These are phyloP conservation scores for Pelodytes ibericus DNA, from an alignment of 2,797 vertebrate species.

Conservation along the genomic window DNA sequence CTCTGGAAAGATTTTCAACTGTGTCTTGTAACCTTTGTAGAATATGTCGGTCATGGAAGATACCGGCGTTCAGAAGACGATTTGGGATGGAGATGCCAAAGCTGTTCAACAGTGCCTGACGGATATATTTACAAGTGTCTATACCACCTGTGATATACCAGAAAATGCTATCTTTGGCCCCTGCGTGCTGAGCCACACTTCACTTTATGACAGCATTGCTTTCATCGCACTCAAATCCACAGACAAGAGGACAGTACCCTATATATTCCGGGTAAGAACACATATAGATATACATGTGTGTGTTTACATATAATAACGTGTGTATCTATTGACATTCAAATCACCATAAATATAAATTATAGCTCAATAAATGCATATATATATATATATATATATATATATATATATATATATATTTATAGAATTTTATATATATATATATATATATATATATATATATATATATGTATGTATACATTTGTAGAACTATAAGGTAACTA, in stretches of 20 bases:
- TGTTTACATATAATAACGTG: background rate
- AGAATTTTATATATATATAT: too few relatives aligned
- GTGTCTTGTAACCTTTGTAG: constrained; percentile 19
- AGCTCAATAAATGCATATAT: too few relatives aligned
- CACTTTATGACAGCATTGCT: constrained; percentile 96
- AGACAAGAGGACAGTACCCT: constrained; percentile 94
- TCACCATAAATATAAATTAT: too few relatives aligned
- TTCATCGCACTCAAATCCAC: constrained; percentile 96
- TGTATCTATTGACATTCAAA: background rate
- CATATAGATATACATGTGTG: background rate
- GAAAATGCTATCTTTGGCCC: constrained; percentile 96
- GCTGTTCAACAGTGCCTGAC: constrained; percentile 96
- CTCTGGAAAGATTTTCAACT: too few relatives aligned
- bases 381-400: too few relatives aligned
- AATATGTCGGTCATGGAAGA: constrained; percentile 83
- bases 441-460: too few relatives aligned
- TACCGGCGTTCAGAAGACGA: constrained; percentile 81
- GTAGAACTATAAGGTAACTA: background rate
- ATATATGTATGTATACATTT: background rate
- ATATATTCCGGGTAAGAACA: constrained; percentile 89
- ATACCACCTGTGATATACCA: constrained; percentile 95
- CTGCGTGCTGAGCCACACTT: constrained; percentile 94
- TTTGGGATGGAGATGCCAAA: constrained; percentile 93
- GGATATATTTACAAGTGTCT: constrained; percentile 97
- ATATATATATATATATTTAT: too few relatives aligned